Evolutionary conservation across 2,113 vertebrate species (phyloP).

Genomic region (Pterophyllum scalare): DNA sequence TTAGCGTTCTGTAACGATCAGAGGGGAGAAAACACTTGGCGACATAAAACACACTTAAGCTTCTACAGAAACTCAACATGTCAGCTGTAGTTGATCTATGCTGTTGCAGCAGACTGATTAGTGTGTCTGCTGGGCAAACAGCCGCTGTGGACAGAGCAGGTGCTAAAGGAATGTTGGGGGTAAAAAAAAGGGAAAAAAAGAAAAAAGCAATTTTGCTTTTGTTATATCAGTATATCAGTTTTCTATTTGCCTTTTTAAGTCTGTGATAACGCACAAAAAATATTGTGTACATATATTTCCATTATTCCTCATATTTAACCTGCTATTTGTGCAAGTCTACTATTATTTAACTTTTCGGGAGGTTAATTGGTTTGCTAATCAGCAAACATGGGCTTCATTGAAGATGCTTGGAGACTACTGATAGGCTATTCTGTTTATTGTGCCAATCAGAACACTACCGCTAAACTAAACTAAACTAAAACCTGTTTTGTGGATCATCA

Average conservation of each 20-base stretch:
- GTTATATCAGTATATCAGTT: background rate
- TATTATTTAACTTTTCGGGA: background rate
- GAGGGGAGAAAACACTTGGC: slow-evolving; percentile 30
- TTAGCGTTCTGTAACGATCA: background rate
- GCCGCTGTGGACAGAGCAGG: slow-evolving; percentile 14
- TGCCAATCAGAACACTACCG: background rate
- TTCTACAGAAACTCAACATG: background rate
- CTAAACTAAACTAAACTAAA: background rate
- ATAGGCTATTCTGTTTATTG: background rate
- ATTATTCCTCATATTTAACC: background rate
- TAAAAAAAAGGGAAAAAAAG: background rate
- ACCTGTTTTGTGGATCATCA: background rate
- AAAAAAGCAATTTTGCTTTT: background rate
- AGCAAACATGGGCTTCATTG: background rate
- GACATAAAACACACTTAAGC: slow-evolving; percentile 39
- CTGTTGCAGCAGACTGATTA: slow-evolving; percentile 17
- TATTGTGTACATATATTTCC: background rate
- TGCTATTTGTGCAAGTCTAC: background rate
- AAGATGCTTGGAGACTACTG: background rate
- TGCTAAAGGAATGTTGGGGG: background rate
- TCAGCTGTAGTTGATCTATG: slow-evolving; percentile 1
- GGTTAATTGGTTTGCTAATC: background rate
- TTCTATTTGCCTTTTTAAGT: background rate
- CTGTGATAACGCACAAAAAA: too few species aligned
- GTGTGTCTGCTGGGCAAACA: background rate